Evolutionary conservation across 2,797 vertebrate genomes (phyloP), one percentile per base, ranked within the genome.

Genomic region (Chaunax sp.): DNA sequence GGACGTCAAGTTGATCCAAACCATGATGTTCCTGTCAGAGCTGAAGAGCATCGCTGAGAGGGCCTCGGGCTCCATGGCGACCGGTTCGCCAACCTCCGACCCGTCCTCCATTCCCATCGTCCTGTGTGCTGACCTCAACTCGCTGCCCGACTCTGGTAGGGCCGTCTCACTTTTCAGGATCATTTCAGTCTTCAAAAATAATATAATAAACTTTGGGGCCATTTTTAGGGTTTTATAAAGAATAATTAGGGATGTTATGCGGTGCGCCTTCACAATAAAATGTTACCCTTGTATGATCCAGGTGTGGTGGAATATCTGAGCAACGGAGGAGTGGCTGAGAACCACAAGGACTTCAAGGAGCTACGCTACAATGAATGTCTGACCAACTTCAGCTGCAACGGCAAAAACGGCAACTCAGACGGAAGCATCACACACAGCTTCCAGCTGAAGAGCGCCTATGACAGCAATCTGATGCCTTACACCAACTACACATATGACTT

Each of bases 401-500:
- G 96, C 14, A 98, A 97, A 89, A 96, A 95, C 26, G 94, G 96
- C 77, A 95, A 94, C 83, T 93, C 96, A 0, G 96, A 98, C 64
- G 96, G 97, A 53, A 95, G 96, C 90, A 95, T 99, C 87, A 98
- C 96, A 0, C 98, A 99, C 81, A 96, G 94, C 93, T 99, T 99
- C 92, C 96, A 97, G 83, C 94, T 99, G 78, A 97, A 96, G 95
- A 99, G 97, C 90, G 96, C 97, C 82, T 99, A 99, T 26, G 96
- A 99, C 90, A 96, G 94, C 94, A 96, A 94, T 90, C 83, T 97
- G 91, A 99, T 99, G 96, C 97, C 98, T 96, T 98, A 98, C 89
- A 99, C 98, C 90, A 99, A 99, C 95, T 99, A 98, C 93, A 99
- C 98, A 11, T 98, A 98, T 75, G 97, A 99, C 95, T 99, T 99